Base-by-base conservation (phyloP, 2,113 vertebrate species). In the Tragelaphus strepsiceros region DNA sequence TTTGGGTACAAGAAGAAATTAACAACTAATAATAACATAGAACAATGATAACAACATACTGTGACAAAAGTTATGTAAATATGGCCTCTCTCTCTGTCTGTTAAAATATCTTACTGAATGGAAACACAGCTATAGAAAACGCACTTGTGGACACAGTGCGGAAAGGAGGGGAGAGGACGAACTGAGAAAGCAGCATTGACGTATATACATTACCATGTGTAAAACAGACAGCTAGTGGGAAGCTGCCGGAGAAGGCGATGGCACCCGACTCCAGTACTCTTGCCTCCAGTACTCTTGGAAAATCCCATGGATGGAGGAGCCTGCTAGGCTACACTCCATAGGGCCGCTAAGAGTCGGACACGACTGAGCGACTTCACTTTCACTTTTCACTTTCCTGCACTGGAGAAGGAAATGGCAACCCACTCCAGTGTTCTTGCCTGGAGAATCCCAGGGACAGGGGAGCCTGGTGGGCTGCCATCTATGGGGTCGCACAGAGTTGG, bases 121-220 rank as follows among this genome's bases (percentile, higher is more conserved):
- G 19, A 71, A 71, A 39, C n/a, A 11, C 17, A 71, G 67, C 35
- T 15, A 7, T 39, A 39, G 22, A 14, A 39, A 43, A 43, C 1
- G 3, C 12, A 15, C 39, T 39, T 77, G 71, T 0, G 0, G 35
- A 43, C 71, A 7, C 22, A 43, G 39, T 43, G 39, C 1, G 3
- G 39, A 22, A 77, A 77, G 71, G 71, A 77, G 39, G 3, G 39
- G 39, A 77, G 39, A 77, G 22, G 22, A 43, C 5, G 3, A 39
- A 77, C 3, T 43, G 35, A 77, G 71, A 77, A 77, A 7, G 22
- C 15, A 77, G 6, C 39, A 15, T 0, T 26, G 71, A 26, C 22
- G 26, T 26, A 22, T 7, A 26, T 4, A 77, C 12, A 43, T 6
- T 43, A 26, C 71, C 35, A 43, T 3, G 12, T 77, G 35, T 26